Evolutionary conservation across 2,113 vertebrate genomes (phyloP), one percentile per base, ranked within the genome.

Genomic region (Camelus dromedarius): DNA sequence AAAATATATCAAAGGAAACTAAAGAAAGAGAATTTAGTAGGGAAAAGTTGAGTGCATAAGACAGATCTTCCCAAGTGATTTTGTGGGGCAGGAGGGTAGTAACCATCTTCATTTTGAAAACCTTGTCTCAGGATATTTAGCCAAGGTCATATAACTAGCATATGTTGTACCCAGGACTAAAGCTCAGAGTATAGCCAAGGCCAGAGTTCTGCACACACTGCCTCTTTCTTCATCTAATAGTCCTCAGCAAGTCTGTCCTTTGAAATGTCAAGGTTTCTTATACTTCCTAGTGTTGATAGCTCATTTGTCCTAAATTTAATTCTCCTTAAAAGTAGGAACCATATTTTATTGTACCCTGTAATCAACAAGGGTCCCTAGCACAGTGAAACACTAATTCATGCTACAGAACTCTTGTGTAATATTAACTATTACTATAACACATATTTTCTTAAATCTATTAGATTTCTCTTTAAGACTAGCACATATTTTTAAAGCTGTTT

Each of bases 401-500:
- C 46, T 76, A 87, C 9, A 66, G n/a, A 81, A 80, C 16, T 60
- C 16, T 96, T 87, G 15, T 4, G 22, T 81, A 75, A 86, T 48
- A 73, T 52, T 60, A 60, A 94, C 26, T 56, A 75, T 83, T 52
- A 77, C 42, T 72, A 22, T 46, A 64, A 80, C 13, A 73, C 16
- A 2, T 72, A 56, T 72, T 84, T 91, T 92, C 35, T 72, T 79
- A 84, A 79, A 48, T 69, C 38, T 82, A 54, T 82, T 60, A 54
- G 18, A 88, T 32, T 82, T 94, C 28, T 62, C 22, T 62, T 62
- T 18, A 87, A 91, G 20, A 76, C 19, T 87, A 38, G 75, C 60
- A 87, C 58, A 35, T 79, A 85, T n/a, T 94, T 94, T 73, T 87
- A 50, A 82, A 69, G 48, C 46, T 58, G 42, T 94, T 70, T 62